Evolutionary conservation across 2,113 vertebrate genomes (phyloP).

Genomic region (Thamnophis sirtalis): DNA sequence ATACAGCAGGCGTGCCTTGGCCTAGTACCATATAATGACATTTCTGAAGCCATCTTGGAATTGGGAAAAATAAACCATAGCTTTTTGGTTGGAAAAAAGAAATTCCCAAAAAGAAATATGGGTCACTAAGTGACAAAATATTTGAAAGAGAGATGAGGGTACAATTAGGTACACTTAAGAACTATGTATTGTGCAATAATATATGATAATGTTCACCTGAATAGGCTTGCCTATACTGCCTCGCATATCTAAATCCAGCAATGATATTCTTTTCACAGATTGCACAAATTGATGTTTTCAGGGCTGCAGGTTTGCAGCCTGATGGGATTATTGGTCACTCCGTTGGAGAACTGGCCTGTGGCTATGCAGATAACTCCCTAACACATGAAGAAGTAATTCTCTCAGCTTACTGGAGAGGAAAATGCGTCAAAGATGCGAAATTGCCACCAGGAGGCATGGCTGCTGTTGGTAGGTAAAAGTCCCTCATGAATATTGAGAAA

Average conservation of each 20-base stretch:
- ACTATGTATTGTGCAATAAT: not conserved
- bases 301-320: conserved; percentile 79
- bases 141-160: not conserved
- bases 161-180: not conserved
- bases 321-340: conserved; percentile 95
- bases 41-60: not conserved
- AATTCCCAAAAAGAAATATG: not conserved
- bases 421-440: conserved; percentile 86
- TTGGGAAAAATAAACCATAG: not conserved
- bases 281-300: conserved; percentile 88
- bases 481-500: not conserved
- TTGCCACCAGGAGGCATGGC: conserved; percentile 90
- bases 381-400: conserved; percentile 84
- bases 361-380: conserved; percentile 88
- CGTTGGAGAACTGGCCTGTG: conserved; percentile 92
- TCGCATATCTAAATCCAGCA: not conserved
- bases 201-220: not conserved
- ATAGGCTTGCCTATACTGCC: not conserved
- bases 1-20: not conserved
- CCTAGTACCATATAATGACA: not conserved
- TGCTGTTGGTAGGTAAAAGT: conserved; percentile 82
- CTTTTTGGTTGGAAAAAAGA: not conserved
- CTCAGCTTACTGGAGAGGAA: conserved; percentile 90
- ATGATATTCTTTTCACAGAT: conserved; percentile 67
- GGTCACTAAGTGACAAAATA: not conserved